Evolutionary conservation across 2,113 vertebrate species (phyloP), one percentile per base, ranked within the genome.

Genomic region (Chaetodon trifascialis): DNA sequence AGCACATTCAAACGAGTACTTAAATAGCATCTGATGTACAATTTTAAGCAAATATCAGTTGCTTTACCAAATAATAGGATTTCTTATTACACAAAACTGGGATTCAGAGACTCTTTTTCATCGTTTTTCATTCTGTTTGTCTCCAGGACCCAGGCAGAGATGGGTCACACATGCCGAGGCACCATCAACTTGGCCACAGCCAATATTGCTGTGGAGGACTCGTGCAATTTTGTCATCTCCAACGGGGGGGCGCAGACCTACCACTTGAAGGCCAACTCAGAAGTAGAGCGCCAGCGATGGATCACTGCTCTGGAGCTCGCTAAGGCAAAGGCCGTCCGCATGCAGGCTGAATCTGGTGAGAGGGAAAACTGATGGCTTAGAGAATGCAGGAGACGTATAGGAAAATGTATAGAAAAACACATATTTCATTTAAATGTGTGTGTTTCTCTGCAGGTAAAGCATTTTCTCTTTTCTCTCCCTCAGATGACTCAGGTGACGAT

Each of bases 151-250:
- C 98, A 99, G 93, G 98, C 98, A 0, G 98, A 99, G 92, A 99
- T 99, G 98, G 95, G 97, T 16, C 98, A 99, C 85, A 99, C 98
- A 1, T 99, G 98, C 89, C 94, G 98, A 0, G 98, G 98, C 30
- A 99, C 98, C 71, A 99, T 99, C 85, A 99, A 99, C 93, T 94
- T 99, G 66, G 98, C 98, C 73, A 99, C 98, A 0, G 98, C 98
- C 86, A 98, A 98, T 87, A 99, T 99, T 81, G 94, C 95, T 0
- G 98, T 99, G 88, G 98, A 99, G 87, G 98, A 99, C 75, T 99
- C 97, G 0, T 99, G 98, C 76, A 99, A 98, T 88, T 99, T 99
- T 83, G 96, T 99, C 65, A 99, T 99, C 88, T 99, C 98, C 75
- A 99, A 99, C 0, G 98, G 98, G 0, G 98, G 98, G 0, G 97